A percentile compares a stretch with the other conserved stretches of the same genome.
Conservation (phyloP, 1,140 invertebrate genomes). For the Cydia pomonella region DNA sequence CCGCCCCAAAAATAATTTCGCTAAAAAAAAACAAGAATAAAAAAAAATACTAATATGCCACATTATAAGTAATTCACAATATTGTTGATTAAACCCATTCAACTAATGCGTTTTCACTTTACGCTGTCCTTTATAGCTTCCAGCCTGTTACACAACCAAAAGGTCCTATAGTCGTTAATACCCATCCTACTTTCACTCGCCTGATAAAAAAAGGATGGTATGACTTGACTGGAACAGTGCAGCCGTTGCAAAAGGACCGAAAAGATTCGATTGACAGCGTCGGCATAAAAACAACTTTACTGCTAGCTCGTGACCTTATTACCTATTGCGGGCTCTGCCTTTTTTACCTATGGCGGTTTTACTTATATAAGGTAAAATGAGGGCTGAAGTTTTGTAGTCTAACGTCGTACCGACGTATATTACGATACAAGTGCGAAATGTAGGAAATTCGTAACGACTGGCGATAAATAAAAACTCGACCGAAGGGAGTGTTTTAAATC, state of each 20-base stretch:
- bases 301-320: constrained; percentile 25
- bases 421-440: no score
- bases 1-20: no score
- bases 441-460: no score
- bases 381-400: background rate
- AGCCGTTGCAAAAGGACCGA: background rate
- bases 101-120: constrained; percentile 20
- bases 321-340: constrained; percentile 10
- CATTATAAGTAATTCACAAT: background rate
- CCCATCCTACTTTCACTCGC: background rate
- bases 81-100: constrained; percentile 23
- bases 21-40: no score
- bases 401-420: no score
- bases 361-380: background rate
- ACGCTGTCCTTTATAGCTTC: constrained; percentile 7
- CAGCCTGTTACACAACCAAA: background rate
- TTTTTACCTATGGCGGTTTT: constrained; percentile 14
- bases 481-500: no score
- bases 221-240: background rate
- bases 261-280: constrained; percentile 16
- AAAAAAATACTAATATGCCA: no score
- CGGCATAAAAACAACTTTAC: constrained; percentile 31
- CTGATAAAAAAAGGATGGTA: background rate
- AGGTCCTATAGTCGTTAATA: background rate
- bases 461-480: no score